Base-by-base conservation (phyloP, 2,888 invertebrate species). In the Galerucella pusilla region DNA sequence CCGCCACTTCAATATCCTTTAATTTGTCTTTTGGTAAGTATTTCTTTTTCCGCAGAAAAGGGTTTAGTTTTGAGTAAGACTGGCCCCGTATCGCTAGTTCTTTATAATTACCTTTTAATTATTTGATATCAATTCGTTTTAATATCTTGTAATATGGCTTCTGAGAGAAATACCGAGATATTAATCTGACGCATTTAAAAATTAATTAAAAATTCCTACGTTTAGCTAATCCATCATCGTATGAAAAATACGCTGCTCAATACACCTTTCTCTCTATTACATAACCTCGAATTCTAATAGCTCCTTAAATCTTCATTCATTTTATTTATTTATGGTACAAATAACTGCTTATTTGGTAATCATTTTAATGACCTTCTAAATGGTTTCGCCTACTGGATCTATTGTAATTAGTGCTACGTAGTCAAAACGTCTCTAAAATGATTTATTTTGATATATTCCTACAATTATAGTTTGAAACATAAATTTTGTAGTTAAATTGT, bases 301-400 rank as follows among this genome's bases (percentile, higher is more conserved):
- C 52, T n/a, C 52, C 52, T n/a, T n/a, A 52, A 52, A 52, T 52
- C 52, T 52, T 52, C 12, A 52, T 52, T 52, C 52, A 52, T 52
- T 52, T 52, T 52, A 52, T 52, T n/a, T n/a, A 52, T 52, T 52
- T 52, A 52, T 52, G 52, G n/a, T 52, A 49, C 59, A 28, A 60
- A 60, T 28, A 60, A 28, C 60, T 28, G 28, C 60, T 60, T 60
- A 60, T 60, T 28, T 20, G 14, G 28, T 28, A 60, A 60, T 60
- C 12, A 60, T 60, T 60, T 60, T 25, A 60, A 60, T 25, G 60
- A 28, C 28, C 28, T 25, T 60, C 25, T 60, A 60, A 60, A 25
- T 6, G 14, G 60, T 28, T 60, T 11, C 20, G 60, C 60, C 60
- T 60, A 60, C 60, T 20, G 20, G 28, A 60, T 52, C 52, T n/a